phyloP scores from a whole-genome alignment of 2,888 invertebrate genomes.

The Ectemnius lituratus region DNA sequence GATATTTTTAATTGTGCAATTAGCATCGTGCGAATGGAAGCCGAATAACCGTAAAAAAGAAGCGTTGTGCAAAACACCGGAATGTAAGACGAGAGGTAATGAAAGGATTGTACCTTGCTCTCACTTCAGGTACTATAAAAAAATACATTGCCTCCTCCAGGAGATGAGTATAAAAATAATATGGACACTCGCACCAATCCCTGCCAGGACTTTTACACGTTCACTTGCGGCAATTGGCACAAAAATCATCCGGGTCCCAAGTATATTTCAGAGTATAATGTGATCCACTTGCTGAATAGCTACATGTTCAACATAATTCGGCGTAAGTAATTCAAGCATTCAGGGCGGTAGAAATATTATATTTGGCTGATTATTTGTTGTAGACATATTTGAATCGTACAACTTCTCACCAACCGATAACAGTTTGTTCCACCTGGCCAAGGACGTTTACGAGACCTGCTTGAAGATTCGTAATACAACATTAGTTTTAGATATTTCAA shows the following conservation, averaged over 20 bases:
- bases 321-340: too few relatives aligned
- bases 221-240: not conserved
- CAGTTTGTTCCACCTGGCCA: not conserved
- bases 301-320: too few relatives aligned
- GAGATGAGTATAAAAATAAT: not conserved
- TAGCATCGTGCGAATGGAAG: too few relatives aligned
- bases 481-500: not conserved
- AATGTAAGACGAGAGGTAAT: not conserved
- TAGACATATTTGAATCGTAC: not conserved
- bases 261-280: not conserved
- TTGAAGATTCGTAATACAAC: not conserved
- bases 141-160: too few relatives aligned
- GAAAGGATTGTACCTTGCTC: not conserved
- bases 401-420: not conserved
- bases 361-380: not conserved
- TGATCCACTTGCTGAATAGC: too few relatives aligned
- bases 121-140: too few relatives aligned
- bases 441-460: not conserved
- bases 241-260: not conserved
- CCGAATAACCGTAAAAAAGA: too few relatives aligned
- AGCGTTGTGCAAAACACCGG: too few relatives aligned
- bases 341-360: too few relatives aligned
- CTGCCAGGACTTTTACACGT: conserved; percentile 1
- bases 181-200: not conserved
- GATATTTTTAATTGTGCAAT: too few relatives aligned